Evolutionary conservation across 2,797 vertebrate genomes (phyloP).

Genomic region (Liparis tanakae): DNA sequence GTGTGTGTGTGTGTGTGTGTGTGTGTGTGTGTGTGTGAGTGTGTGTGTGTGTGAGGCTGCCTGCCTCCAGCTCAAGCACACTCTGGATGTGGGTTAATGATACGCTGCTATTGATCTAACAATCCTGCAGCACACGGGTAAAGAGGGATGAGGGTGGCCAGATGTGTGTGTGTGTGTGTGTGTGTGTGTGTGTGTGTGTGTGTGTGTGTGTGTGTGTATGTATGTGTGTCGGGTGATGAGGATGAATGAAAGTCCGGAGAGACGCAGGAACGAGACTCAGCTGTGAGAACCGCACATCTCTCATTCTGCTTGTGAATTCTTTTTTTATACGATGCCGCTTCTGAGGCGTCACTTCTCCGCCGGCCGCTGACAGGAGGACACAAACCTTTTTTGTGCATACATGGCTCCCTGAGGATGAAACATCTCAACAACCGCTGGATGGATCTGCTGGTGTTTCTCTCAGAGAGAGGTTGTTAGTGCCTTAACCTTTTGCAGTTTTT

Average conservation of each 20-base stretch:
- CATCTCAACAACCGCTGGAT: not conserved
- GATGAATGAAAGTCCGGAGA: conserved; percentile 12
- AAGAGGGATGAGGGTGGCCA: not conserved
- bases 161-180: not conserved
- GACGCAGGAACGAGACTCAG: not conserved
- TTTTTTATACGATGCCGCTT: conserved; percentile 7
- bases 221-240: not conserved
- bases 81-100: conserved; percentile 67
- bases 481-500: not conserved
- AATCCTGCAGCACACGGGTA: conserved; percentile 33
- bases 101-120: conserved; percentile 58
- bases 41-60: not conserved
- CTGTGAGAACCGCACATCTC: conserved; percentile 14
- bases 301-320: not conserved
- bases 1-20: conserved; percentile 23
- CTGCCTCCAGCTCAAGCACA: conserved; percentile 34
- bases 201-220: no score
- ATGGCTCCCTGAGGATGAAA: not conserved
- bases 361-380: not conserved
- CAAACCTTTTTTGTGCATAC: not conserved
- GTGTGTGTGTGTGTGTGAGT: conserved; percentile 12
- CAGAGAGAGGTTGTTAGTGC: not conserved
- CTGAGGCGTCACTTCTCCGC: not conserved
- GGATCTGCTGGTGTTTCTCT: not conserved
- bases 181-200: no score